Percentiles rank a stretch among this genome's conserved stretches.
Evolutionary conservation across 2,797 vertebrate species (phyloP).

Genomic region (Lates japonicus): DNA sequence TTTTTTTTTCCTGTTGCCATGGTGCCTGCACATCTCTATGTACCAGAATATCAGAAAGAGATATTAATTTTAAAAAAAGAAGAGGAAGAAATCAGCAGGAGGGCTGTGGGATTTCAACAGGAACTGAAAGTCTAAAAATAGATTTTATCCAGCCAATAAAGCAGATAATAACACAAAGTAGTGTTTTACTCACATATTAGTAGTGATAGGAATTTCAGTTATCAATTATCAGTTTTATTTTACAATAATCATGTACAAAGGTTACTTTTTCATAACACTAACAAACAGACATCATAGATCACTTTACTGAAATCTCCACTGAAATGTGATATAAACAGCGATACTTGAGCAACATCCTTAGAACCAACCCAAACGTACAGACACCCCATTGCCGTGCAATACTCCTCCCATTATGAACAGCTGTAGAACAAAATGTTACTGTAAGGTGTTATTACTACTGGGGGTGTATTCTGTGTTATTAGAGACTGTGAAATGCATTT

Average conservation of each 20-base stretch:
- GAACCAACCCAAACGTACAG: not conserved
- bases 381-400: not conserved
- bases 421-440: not conserved
- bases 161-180: constrained; percentile 17
- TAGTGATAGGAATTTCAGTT: too few relatives aligned
- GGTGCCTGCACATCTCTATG: constrained; percentile 52
- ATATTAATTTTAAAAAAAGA: constrained; percentile 30
- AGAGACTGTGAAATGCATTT: constrained; percentile 17
- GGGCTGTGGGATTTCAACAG: constrained; percentile 47
- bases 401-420: not conserved
- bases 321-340: too few relatives aligned
- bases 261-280: not conserved
- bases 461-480: not conserved
- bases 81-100: constrained; percentile 40
- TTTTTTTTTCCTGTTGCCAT: constrained; percentile 65
- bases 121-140: constrained; percentile 49
- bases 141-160: constrained; percentile 21
- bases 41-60: constrained; percentile 44
- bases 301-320: not conserved
- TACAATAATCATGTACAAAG: constrained; percentile 1
- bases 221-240: too few relatives aligned
- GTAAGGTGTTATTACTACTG: not conserved
- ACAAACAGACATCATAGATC: not conserved
- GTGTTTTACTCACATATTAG: not conserved
- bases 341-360: not conserved